These are phyloP conservation scores for Esox niger DNA, from an alignment of 2,113 vertebrate genomes.

Conservation along the genomic window DNA sequence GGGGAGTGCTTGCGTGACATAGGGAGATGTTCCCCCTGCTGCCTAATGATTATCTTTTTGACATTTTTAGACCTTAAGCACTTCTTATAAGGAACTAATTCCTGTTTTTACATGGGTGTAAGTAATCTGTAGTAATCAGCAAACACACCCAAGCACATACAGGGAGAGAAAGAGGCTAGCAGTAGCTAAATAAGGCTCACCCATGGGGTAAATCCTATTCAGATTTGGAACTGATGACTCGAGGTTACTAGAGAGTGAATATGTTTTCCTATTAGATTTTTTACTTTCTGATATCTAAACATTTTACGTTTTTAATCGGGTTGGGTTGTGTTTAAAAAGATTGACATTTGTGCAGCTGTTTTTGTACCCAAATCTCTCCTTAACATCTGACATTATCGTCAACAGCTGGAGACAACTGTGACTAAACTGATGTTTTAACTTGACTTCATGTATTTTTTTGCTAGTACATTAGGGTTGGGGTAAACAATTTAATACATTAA, in stretches of 20 bases:
- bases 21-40: slow-evolving; percentile 41
- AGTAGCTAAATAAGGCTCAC: slow-evolving; percentile 50
- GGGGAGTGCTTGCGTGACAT: slow-evolving; percentile 47
- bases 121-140: slow-evolving; percentile 70
- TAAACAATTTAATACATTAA: too few species aligned
- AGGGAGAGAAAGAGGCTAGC: slow-evolving; percentile 44
- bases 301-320: slow-evolving; percentile 58
- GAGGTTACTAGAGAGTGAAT: slow-evolving; percentile 40
- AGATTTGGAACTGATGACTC: slow-evolving; percentile 27
- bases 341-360: slow-evolving; percentile 54
- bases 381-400: slow-evolving; percentile 49
- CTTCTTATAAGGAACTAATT: slow-evolving; percentile 67
- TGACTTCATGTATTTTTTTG: too few species aligned
- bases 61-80: slow-evolving; percentile 64
- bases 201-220: slow-evolving; percentile 55
- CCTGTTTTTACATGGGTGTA: slow-evolving; percentile 63
- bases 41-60: slow-evolving; percentile 64
- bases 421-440: slow-evolving; percentile 25
- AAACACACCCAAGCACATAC: slow-evolving; percentile 56
- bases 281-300: slow-evolving; percentile 46
- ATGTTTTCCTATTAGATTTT: slow-evolving; percentile 58
- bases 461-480: too few species aligned
- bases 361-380: slow-evolving; percentile 48
- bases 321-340: slow-evolving; percentile 50
- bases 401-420: slow-evolving; percentile 56